Percentiles rank a stretch among this genome's conserved stretches.
These are phyloP conservation scores for Athrips mouffetella DNA, from an alignment of 2,888 invertebrate genomes.

Conservation along the genomic window DNA sequence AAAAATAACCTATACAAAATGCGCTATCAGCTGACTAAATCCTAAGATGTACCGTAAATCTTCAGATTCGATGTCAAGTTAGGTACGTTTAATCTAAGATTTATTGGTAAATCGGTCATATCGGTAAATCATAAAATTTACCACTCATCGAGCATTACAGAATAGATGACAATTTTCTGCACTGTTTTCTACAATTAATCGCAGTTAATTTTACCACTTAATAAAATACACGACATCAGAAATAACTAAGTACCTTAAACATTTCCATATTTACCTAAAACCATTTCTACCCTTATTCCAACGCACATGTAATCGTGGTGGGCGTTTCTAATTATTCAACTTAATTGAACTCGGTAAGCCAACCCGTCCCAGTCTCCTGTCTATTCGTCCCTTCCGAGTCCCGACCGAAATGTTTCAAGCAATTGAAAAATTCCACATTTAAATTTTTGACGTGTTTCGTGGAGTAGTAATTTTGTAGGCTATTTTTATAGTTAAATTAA, in stretches of 20 bases:
- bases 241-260: neutral
- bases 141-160: no score
- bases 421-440: constrained; percentile 6
- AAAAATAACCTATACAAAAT: no score
- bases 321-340: constrained; percentile 40
- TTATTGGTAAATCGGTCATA: no score
- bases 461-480: neutral
- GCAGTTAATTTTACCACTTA: no score
- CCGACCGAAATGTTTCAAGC: constrained; percentile 1
- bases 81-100: no score
- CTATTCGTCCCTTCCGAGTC: neutral
- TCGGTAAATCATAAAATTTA: no score
- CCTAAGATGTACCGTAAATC: no score
- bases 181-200: no score
- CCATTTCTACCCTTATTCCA: neutral
- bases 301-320: constrained; percentile 1
- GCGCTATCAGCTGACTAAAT: no score
- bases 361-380: constrained; percentile 1
- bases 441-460: neutral
- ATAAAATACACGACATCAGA: neutral
- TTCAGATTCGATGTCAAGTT: no score
- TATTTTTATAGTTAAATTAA: neutral
- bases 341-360: constrained; percentile 41
- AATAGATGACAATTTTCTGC: no score
- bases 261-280: no score